Evolutionary conservation across 1,140 invertebrate species (phyloP).

Genomic region (Zaprionus capensis): DNA sequence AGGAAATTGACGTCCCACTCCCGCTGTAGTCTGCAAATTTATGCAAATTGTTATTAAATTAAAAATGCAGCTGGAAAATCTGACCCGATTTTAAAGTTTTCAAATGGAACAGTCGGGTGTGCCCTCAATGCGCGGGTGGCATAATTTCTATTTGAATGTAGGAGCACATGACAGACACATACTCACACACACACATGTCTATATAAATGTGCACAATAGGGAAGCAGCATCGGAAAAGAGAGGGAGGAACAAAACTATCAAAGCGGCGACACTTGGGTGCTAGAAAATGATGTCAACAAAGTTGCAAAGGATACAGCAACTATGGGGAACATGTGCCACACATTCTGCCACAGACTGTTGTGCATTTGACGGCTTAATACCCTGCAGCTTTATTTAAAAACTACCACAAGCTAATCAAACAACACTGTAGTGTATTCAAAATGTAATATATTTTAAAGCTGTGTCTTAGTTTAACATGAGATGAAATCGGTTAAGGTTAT

Average conservation of each 20-base stretch:
- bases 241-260: conserved; percentile 23
- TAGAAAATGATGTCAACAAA: conserved; percentile 47
- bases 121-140: conserved; percentile 40
- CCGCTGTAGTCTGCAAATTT: conserved; percentile 47
- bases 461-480: no score
- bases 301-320: conserved; percentile 27
- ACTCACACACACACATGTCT: background rate
- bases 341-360: background rate
- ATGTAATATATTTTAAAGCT: no score
- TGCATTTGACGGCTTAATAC: background rate
- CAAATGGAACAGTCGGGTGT: conserved; percentile 25
- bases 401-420: no score
- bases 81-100: conserved; percentile 29
- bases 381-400: background rate
- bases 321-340: conserved; percentile 1
- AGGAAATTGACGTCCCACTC: conserved; percentile 5
- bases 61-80: conserved; percentile 23
- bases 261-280: background rate
- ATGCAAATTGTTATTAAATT: conserved; percentile 61
- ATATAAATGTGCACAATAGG: background rate
- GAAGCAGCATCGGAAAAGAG: conserved; percentile 21
- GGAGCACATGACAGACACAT: conserved; percentile 9
- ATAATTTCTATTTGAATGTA: conserved; percentile 57
- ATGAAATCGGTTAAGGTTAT: no score
- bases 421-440: no score